Percentiles rank a stretch among this genome's conserved stretches.
phyloP scores from a whole-genome alignment of 2,113 vertebrate species.

The Pomatorhinus ruficollis region DNA sequence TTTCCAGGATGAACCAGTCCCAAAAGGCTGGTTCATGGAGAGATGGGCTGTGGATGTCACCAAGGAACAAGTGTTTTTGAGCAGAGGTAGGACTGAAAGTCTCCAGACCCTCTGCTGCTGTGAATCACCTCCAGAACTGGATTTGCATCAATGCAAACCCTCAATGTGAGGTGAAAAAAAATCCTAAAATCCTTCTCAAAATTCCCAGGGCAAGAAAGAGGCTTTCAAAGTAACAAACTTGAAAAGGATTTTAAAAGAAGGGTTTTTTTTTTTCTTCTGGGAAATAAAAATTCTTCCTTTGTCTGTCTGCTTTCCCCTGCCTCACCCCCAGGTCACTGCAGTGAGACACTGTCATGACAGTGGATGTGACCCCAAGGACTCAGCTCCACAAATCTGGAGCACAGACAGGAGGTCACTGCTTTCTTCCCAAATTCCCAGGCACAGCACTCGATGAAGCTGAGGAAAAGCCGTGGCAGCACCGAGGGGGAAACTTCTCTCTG shows the following conservation, averaged over 20 bases:
- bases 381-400: neutral
- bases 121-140: neutral
- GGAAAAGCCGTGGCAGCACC: neutral
- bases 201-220: neutral
- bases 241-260: neutral
- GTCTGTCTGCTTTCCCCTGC: neutral
- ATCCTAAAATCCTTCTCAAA: neutral
- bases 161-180: neutral
- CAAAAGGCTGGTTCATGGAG: neutral
- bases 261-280: neutral
- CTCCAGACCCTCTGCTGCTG: neutral
- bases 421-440: neutral
- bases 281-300: neutral
- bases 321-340: neutral
- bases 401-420: neutral
- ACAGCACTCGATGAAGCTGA: neutral
- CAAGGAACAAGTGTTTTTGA: neutral
- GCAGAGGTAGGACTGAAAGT: neutral
- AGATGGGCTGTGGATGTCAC: neutral
- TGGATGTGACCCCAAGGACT: neutral
- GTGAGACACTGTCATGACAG: neutral
- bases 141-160: neutral
- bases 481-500: neutral
- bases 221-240: neutral
- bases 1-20: neutral